Conservation (phyloP, 2,797 vertebrate genomes). For the Sebastes steindachneri region DNA sequence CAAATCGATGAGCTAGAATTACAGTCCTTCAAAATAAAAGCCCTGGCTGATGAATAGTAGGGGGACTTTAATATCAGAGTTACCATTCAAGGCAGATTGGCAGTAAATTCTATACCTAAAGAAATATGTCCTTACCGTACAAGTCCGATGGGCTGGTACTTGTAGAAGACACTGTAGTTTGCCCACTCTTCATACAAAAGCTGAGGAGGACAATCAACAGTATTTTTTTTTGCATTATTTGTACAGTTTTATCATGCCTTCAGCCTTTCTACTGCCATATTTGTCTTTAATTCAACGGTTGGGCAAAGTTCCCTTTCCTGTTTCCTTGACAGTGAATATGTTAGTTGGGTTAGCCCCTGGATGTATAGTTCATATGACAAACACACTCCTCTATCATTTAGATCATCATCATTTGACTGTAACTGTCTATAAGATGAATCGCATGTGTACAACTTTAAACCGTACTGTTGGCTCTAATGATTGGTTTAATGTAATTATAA, state of each 20-base stretch:
- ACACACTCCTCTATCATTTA: background rate
- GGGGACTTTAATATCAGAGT: background rate
- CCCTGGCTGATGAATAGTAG: background rate
- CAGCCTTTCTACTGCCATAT: background rate
- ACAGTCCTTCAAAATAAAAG: background rate
- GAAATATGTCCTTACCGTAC: conserved; percentile 84
- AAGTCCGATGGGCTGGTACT: conserved; percentile 94
- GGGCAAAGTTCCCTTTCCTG: too few species aligned
- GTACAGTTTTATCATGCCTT: background rate
- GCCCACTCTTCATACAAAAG: conserved; percentile 97
- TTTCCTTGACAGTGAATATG: background rate
- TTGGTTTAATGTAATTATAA: too few species aligned
- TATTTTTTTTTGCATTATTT: background rate
- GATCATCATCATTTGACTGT: background rate
- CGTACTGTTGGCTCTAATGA: background rate
- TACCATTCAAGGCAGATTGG: background rate
- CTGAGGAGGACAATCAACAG: conserved; percentile 71
- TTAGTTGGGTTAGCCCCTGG: background rate
- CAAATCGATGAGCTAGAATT: background rate
- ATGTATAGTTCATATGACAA: background rate
- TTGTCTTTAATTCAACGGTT: background rate
- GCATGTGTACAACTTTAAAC: background rate
- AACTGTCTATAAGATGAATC: background rate
- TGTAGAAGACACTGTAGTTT: conserved; percentile 94
- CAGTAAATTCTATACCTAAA: background rate